Evolutionary conservation across 2,113 vertebrate species (phyloP).

Genomic region (Ammodramus savannarum): DNA sequence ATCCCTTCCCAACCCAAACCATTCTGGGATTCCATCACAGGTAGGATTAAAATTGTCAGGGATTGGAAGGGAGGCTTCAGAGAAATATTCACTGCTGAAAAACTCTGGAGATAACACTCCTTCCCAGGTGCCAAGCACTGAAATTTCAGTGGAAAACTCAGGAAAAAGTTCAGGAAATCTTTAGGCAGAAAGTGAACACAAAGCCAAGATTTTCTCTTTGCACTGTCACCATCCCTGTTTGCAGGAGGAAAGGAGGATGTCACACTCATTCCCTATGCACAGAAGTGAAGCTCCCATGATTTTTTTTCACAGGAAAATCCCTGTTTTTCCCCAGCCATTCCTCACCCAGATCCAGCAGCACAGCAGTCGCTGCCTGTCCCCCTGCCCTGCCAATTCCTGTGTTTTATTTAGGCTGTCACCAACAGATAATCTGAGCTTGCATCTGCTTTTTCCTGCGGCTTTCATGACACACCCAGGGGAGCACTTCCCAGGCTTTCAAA

Average conservation of each 20-base stretch:
- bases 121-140: background rate
- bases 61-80: background rate
- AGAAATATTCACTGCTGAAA: background rate
- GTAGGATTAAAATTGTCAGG: background rate
- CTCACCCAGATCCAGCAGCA: background rate
- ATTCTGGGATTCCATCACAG: accelerated
- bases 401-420: background rate
- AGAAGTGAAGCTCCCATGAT: background rate
- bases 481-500: background rate
- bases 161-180: too few relatives aligned
- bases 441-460: background rate
- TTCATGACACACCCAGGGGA: background rate
- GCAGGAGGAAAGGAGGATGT: background rate
- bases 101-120: accelerated
- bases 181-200: accelerated
- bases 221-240: accelerated
- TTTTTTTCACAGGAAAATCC: background rate
- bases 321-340: background rate
- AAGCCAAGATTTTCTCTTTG: accelerated
- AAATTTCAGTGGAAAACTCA: background rate
- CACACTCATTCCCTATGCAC: accelerated
- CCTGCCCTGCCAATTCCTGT: background rate
- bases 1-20: background rate
- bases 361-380: background rate
- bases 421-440: background rate